Percentiles rank a stretch among this genome's conserved stretches.
These are phyloP conservation scores for Lonchura striata DNA, from an alignment of 2,113 vertebrate species.

Conservation along the genomic window DNA sequence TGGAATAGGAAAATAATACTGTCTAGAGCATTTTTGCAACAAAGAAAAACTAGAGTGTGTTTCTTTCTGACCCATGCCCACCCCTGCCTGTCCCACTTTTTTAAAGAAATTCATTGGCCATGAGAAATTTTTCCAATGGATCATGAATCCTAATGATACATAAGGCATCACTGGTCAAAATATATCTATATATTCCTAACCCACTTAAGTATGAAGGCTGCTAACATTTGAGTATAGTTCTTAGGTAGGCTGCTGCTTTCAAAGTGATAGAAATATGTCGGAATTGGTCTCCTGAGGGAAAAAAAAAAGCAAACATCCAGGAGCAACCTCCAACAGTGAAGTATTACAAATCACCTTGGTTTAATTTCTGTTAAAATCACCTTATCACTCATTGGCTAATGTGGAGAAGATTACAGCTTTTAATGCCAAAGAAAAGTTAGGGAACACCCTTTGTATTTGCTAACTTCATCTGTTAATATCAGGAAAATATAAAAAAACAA, in stretches of 20 bases:
- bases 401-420: neutral
- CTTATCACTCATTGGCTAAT: neutral
- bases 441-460: neutral
- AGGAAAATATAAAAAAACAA: neutral
- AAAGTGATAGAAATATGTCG: neutral
- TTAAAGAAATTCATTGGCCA: neutral
- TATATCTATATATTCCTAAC: neutral
- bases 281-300: neutral
- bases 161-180: neutral
- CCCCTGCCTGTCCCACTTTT: neutral
- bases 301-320: rapidly evolving
- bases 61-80: neutral
- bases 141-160: neutral
- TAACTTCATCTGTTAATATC: neutral
- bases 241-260: neutral
- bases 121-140: neutral
- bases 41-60: neutral
- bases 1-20: neutral
- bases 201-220: neutral
- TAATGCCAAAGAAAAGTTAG: neutral
- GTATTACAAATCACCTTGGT: neutral
- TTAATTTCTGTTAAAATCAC: neutral
- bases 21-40: neutral
- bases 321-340: neutral
- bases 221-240: neutral